phyloP scores from a whole-genome alignment of 2,113 vertebrate species.

The Limnothrissa miodon region DNA sequence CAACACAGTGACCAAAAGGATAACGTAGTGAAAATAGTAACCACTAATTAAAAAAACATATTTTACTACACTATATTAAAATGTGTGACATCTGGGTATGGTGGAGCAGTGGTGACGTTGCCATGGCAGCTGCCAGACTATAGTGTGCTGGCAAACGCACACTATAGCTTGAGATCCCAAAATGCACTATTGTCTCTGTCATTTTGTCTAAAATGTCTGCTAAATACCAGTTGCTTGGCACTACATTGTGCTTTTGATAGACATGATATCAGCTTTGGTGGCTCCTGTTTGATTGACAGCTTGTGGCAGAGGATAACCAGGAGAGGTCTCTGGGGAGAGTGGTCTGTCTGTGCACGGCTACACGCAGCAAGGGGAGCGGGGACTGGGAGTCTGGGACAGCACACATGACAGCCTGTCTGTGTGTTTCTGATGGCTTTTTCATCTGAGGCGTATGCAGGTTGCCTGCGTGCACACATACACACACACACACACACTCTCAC shows the following conservation, averaged over 20 bases:
- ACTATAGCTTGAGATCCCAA: too few relatives aligned
- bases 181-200: not conserved
- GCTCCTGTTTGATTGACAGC: not conserved
- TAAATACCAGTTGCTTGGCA: not conserved
- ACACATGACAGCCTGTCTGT: not conserved
- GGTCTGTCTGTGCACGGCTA: not conserved
- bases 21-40: not conserved
- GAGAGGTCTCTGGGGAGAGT: not conserved
- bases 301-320: not conserved
- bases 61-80: not conserved
- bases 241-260: not conserved
- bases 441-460: slow-evolving; percentile 23
- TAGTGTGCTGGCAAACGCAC: not conserved
- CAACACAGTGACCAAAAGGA: not conserved
- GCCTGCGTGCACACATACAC: not conserved
- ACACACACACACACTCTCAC: not conserved
- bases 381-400: not conserved
- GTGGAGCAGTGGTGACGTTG: too few relatives aligned
- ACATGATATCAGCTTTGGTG: not conserved
- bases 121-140: not conserved
- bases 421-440: slow-evolving; percentile 30
- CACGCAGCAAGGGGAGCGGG: not conserved
- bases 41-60: not conserved
- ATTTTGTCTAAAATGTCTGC: not conserved
- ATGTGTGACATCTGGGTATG: not conserved